Percentiles rank a stretch among this genome's conserved stretches.
Evolutionary conservation across 2,888 invertebrate genomes (phyloP).

Genomic region (Platerodrilus igneus): DNA sequence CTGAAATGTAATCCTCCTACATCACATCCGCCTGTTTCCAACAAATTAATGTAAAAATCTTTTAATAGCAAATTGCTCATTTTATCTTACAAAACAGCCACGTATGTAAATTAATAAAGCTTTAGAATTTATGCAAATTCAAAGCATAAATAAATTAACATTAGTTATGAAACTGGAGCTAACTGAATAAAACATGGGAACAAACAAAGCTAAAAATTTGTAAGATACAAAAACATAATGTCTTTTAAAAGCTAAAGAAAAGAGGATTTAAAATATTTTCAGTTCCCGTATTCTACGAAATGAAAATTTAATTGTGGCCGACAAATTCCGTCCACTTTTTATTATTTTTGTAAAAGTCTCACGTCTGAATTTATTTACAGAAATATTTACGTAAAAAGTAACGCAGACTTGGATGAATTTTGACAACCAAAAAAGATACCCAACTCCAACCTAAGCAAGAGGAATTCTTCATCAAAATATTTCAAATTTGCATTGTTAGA

Average conservation of each 20-base stretch:
- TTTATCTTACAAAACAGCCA: slow-evolving; percentile 10
- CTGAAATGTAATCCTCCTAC: slow-evolving; percentile 18
- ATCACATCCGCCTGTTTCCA: slow-evolving; percentile 14
- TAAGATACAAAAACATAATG: slow-evolving; percentile 10
- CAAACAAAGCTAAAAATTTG: slow-evolving; percentile 4
- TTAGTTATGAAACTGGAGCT: neutral
- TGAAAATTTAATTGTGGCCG: slow-evolving; percentile 34
- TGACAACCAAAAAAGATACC: slow-evolving; percentile 21
- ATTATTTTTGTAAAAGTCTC: slow-evolving; percentile 29
- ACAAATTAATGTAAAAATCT: slow-evolving; percentile 12
- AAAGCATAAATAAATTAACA: slow-evolving; percentile 4
- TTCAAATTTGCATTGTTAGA: slow-evolving; percentile 6
- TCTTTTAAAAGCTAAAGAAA: slow-evolving; percentile 10
- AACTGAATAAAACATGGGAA: neutral
- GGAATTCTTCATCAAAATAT: neutral
- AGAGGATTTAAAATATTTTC: slow-evolving; percentile 30
- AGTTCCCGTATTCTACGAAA: slow-evolving; percentile 33
- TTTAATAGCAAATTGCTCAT: slow-evolving; percentile 5
- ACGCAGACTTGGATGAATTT: slow-evolving; percentile 27
- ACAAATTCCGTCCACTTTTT: slow-evolving; percentile 31
- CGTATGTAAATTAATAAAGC: slow-evolving; percentile 12
- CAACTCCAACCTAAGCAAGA: slow-evolving; percentile 2
- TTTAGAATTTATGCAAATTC: slow-evolving; percentile 6
- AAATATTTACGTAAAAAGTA: slow-evolving; percentile 29
- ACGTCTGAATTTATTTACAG: slow-evolving; percentile 30